phyloP scores from a whole-genome alignment of 2,888 invertebrate species.

The Acleris laterana region DNA sequence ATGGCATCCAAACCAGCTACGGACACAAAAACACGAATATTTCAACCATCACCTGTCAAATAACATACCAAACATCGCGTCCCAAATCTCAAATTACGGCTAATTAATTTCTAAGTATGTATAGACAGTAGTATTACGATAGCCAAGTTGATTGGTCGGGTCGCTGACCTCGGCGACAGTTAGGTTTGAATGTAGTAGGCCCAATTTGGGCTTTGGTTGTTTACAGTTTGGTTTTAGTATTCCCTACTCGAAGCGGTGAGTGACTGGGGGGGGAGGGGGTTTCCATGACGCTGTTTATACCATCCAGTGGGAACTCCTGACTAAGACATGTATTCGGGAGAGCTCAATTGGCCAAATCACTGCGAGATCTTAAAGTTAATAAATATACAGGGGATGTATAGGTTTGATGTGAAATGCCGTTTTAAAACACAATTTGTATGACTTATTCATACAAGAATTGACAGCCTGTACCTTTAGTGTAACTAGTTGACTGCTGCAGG shows the following conservation, averaged over 20 bases:
- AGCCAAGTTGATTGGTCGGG: conserved; percentile 21
- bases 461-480: no score
- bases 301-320: no score
- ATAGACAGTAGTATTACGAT: conserved; percentile 8
- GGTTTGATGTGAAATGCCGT: no score
- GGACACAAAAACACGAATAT: not conserved
- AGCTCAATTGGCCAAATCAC: no score
- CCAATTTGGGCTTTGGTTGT: conserved; percentile 8
- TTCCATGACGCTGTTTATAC: not conserved
- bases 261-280: not conserved
- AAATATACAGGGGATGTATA: no score
- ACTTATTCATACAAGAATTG: no score
- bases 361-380: no score
- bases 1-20: no score
- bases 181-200: conserved; percentile 12
- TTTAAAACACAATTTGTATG: no score
- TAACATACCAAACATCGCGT: conserved; percentile 19
- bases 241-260: not conserved
- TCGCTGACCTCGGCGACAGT: conserved; percentile 31
- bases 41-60: conserved; percentile 3
- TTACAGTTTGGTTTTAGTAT: not conserved
- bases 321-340: no score
- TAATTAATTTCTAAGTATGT: conserved; percentile 31
- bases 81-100: conserved; percentile 9
- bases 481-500: no score